Conservation (phyloP, 2,797 vertebrate species). For the Esox masquinongy region DNA sequence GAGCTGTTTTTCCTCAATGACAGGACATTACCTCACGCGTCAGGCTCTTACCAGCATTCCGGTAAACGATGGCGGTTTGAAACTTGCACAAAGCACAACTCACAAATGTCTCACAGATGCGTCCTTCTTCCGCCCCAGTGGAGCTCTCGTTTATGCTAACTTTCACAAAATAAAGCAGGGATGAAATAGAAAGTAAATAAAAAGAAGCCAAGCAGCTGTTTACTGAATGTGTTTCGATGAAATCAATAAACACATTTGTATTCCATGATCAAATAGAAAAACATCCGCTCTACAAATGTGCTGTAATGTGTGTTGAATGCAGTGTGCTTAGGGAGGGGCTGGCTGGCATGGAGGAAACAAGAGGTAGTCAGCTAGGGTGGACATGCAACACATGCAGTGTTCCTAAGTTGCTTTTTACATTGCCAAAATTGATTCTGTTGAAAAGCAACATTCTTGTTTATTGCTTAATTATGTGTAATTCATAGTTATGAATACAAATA, state of each 20-base stretch:
- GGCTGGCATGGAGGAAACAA: neutral
- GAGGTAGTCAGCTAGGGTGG: neutral
- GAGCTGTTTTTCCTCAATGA: conserved; percentile 34
- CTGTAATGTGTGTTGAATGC: conserved; percentile 10
- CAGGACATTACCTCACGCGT: conserved; percentile 75
- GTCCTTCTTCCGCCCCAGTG: conserved; percentile 42
- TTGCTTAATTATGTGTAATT: neutral
- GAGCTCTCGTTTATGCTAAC: conserved; percentile 22
- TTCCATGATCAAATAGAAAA: conserved; percentile 47
- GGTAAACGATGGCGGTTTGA: conserved; percentile 71
- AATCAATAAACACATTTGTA: conserved; percentile 56
- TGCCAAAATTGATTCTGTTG: neutral
- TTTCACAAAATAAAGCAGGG: conserved; percentile 38
- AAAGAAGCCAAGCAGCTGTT: conserved; percentile 27
- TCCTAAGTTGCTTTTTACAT: conserved; percentile 13
- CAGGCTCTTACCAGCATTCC: conserved; percentile 70
- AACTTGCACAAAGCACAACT: conserved; percentile 60
- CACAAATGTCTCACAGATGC: conserved; percentile 78
- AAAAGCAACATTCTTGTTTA: neutral
- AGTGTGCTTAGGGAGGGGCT: neutral
- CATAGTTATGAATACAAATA: neutral
- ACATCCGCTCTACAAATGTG: conserved; percentile 32
- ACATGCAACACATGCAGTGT: neutral
- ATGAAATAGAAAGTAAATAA: conserved; percentile 26
- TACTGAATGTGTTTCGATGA: conserved; percentile 46